phyloP scores from a whole-genome alignment of 2,888 invertebrate genomes.

The Andricus curvator region DNA sequence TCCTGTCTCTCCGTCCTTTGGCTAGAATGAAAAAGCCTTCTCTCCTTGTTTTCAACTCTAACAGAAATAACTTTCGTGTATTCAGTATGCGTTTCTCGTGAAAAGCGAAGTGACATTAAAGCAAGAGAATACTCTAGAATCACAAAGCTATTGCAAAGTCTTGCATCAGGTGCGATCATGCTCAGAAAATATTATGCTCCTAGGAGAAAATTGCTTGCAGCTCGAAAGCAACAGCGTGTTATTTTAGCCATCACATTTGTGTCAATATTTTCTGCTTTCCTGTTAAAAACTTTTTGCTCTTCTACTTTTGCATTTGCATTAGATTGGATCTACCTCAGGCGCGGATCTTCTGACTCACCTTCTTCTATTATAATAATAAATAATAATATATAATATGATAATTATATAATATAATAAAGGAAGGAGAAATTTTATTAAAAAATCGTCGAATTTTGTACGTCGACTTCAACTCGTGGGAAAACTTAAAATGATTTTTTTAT shows the following conservation, averaged over 20 bases:
- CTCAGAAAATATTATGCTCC: slow-evolving; percentile 22
- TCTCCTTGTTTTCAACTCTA: neutral
- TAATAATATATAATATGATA: too few species aligned
- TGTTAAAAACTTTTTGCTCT: slow-evolving; percentile 11
- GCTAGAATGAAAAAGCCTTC: neutral
- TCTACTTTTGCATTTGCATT: slow-evolving; percentile 12
- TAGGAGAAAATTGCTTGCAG: slow-evolving; percentile 23
- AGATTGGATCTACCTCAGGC: neutral
- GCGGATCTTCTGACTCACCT: too few species aligned
- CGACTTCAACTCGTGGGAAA: too few species aligned
- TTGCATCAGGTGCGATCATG: slow-evolving; percentile 24
- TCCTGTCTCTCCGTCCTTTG: neutral
- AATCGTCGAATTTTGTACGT: too few species aligned
- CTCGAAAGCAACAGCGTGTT: slow-evolving; percentile 5
- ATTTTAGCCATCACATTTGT: neutral
- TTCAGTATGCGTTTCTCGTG: neutral
- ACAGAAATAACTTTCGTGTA: neutral
- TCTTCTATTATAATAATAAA: too few species aligned
- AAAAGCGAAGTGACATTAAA: neutral
- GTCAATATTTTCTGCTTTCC: slow-evolving; percentile 24
- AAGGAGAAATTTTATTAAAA: too few species aligned
- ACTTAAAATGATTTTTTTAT: too few species aligned
- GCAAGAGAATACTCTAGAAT: slow-evolving; percentile 15
- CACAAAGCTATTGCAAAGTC: slow-evolving; percentile 8
- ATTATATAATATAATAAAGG: too few species aligned